phyloP scores from a whole-genome alignment of 1,140 invertebrate species.

The Temnothorax curvispinosus region DNA sequence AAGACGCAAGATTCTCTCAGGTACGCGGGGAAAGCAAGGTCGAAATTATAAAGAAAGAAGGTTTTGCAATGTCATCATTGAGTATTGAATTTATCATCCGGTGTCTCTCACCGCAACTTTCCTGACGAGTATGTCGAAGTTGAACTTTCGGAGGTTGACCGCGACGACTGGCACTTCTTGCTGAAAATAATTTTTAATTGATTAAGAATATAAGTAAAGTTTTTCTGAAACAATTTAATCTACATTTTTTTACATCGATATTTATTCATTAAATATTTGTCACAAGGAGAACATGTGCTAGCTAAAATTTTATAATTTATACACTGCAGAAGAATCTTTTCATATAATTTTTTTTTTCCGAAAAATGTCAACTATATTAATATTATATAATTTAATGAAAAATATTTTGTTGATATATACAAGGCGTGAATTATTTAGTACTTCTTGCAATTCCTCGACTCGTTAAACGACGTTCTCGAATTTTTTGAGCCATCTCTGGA shows the following conservation, averaged over 20 bases:
- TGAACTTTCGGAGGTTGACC: neutral
- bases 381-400: no score
- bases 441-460: conserved; percentile 7
- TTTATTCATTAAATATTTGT: neutral
- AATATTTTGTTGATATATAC: neutral
- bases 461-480: neutral
- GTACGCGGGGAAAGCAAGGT: conserved; percentile 53
- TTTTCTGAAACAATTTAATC: neutral
- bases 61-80: neutral
- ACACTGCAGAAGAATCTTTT: neutral
- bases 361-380: neutral
- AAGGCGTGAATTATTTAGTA: conserved; percentile 7
- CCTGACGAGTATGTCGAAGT: neutral
- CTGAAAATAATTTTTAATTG: conserved; percentile 29
- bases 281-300: no score
- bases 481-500: neutral
- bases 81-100: conserved; percentile 50
- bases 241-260: neutral
- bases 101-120: conserved; percentile 53
- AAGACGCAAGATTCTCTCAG: conserved; percentile 43
- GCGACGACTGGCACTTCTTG: conserved; percentile 51
- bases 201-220: neutral
- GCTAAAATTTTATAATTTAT: conserved; percentile 7
- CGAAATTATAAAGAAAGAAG: conserved; percentile 10
- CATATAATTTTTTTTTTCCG: neutral